phyloP scores from a whole-genome alignment of 1,140 invertebrate species.

The Pseudomyrmex gracilis region DNA sequence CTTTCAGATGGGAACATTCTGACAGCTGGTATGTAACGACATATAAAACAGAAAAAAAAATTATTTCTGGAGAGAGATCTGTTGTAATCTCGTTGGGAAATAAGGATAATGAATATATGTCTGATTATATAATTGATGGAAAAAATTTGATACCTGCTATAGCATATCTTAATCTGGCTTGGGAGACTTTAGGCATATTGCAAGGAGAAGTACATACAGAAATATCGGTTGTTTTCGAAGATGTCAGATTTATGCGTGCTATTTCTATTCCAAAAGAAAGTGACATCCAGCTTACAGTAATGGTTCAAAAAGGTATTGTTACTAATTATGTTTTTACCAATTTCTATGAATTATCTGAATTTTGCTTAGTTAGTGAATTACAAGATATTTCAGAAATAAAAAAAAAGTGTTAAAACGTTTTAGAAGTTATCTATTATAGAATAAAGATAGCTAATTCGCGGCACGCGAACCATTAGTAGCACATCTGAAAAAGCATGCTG shows the following conservation, averaged over 20 bases:
- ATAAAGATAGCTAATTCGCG: too few species aligned
- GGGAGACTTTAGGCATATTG: slow-evolving; percentile 95
- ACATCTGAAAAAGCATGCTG: too few species aligned
- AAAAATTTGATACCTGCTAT: slow-evolving; percentile 96
- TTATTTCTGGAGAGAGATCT: slow-evolving; percentile 88
- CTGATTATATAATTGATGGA: slow-evolving; percentile 95
- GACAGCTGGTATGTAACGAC: slow-evolving; percentile 90
- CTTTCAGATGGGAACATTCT: slow-evolving; percentile 95
- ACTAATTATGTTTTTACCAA: background rate
- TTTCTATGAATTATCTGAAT: too few species aligned
- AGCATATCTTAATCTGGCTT: slow-evolving; percentile 93
- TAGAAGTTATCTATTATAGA: too few species aligned
- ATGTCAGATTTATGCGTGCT: slow-evolving; percentile 93
- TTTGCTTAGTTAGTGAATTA: too few species aligned
- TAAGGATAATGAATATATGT: slow-evolving; percentile 91
- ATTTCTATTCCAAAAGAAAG: slow-evolving; percentile 91
- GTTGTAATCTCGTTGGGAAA: slow-evolving; percentile 88
- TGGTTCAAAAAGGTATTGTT: slow-evolving; percentile 90
- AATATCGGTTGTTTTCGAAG: slow-evolving; percentile 93
- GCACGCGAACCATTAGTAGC: too few species aligned
- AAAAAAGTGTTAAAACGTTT: too few species aligned
- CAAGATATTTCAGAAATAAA: too few species aligned
- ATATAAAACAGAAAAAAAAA: slow-evolving; percentile 87
- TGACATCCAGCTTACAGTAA: slow-evolving; percentile 91
- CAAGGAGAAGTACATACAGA: slow-evolving; percentile 90